These are phyloP conservation scores for Vombatus ursinus DNA, from an alignment of 2,113 vertebrate species.

Conservation along the genomic window DNA sequence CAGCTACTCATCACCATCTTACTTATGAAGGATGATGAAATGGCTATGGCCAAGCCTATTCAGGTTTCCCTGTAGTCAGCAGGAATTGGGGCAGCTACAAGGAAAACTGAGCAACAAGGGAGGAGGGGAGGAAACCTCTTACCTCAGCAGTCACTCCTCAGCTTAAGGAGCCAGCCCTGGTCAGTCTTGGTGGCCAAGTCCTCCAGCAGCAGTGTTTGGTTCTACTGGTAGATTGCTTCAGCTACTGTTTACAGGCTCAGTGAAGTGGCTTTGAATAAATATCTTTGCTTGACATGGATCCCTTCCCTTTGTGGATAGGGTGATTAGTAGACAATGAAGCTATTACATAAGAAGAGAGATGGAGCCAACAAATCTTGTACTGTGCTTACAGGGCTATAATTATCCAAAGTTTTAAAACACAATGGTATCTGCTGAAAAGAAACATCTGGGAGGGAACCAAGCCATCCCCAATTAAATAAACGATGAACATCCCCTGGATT, in stretches of 20 bases:
- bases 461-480: conserved; percentile 77
- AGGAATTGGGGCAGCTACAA: conserved; percentile 54
- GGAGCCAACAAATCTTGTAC: conserved; percentile 82
- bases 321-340: conserved; percentile 82
- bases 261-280: conserved; percentile 71
- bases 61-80: neutral
- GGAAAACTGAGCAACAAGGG: conserved; percentile 6
- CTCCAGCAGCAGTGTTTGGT: conserved; percentile 55
- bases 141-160: neutral
- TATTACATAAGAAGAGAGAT: conserved; percentile 81
- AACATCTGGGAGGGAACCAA: conserved; percentile 85
- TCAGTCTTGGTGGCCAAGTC: conserved; percentile 57
- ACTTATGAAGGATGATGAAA: neutral
- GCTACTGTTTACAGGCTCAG: conserved; percentile 78
- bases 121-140: conserved; percentile 48
- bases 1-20: neutral
- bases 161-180: conserved; percentile 22
- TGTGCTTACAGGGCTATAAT: conserved; percentile 85
- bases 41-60: conserved; percentile 33
- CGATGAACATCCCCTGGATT: conserved; percentile 67
- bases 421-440: conserved; percentile 84
- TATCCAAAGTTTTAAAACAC: conserved; percentile 86
- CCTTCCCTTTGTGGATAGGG: conserved; percentile 78
- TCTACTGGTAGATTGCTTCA: conserved; percentile 55
- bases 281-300: conserved; percentile 77